Percentiles rank a stretch among this genome's conserved stretches.
These are phyloP conservation scores for Acestrorhynchus altus DNA, from an alignment of 2,797 vertebrate genomes.

Conservation along the genomic window DNA sequence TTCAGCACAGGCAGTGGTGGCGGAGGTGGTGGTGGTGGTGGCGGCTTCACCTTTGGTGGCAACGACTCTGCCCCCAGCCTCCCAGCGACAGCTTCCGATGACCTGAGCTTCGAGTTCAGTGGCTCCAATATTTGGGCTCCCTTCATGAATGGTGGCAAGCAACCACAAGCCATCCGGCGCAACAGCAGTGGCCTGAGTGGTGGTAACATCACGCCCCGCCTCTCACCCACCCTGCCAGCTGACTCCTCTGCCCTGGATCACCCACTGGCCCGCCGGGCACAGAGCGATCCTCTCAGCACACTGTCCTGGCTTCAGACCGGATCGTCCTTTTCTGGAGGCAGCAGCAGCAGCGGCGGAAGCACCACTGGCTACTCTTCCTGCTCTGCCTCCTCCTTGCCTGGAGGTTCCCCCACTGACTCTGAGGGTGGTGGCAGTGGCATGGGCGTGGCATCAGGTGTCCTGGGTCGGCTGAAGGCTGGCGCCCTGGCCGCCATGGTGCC, in stretches of 20 bases:
- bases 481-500: slow-evolving; percentile 66
- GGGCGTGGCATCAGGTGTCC: slow-evolving; percentile 73
- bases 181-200: slow-evolving; percentile 85
- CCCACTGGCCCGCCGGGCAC: slow-evolving; percentile 85
- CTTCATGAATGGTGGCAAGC: slow-evolving; percentile 80
- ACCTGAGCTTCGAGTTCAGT: slow-evolving; percentile 91
- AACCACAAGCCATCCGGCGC: slow-evolving; percentile 64
- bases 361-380: slow-evolving; percentile 88
- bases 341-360: slow-evolving; percentile 81
- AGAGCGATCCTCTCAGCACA: slow-evolving; percentile 87
- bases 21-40: slow-evolving; percentile 63
- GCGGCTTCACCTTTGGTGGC: slow-evolving; percentile 81
- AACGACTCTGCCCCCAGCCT: slow-evolving; percentile 73
- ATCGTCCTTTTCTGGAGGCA: slow-evolving; percentile 83
- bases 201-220: slow-evolving; percentile 82
- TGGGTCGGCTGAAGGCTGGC: slow-evolving; percentile 76
- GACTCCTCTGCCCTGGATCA: slow-evolving; percentile 80
- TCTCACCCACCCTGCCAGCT: slow-evolving; percentile 90
- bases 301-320: slow-evolving; percentile 88
- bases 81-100: slow-evolving; percentile 75
- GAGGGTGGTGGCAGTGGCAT: slow-evolving; percentile 80
- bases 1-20: slow-evolving; percentile 83
- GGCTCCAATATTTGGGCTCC: slow-evolving; percentile 92
- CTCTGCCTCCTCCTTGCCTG: slow-evolving; percentile 87
- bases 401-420: slow-evolving; percentile 87